Conservation (phyloP, 2,888 invertebrate genomes). For the Oegoconia quadripuncta region DNA sequence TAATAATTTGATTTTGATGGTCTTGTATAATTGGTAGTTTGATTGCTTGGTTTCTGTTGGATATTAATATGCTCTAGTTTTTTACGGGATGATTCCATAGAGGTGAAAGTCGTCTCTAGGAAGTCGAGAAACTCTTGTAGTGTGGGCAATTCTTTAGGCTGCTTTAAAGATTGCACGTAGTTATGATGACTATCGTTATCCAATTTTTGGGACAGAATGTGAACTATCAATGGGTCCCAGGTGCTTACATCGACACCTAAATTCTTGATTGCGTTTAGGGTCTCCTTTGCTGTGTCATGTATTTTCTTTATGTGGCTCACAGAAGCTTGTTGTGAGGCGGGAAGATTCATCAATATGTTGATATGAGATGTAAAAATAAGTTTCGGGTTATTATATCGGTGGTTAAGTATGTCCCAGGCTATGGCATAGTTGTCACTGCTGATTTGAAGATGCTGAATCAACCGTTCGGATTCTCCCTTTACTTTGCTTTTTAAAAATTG, state of each 20-base stretch:
- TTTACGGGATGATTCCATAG: conserved; percentile 14
- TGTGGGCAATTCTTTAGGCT: conserved; percentile 13
- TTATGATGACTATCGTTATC: conserved; percentile 15
- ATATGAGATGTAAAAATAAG: conserved; percentile 6
- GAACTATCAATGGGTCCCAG: conserved; percentile 19
- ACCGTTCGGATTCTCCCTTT: conserved; percentile 15
- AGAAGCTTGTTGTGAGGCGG: conserved; percentile 13
- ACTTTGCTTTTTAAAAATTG: too few relatives aligned
- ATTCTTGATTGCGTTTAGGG: conserved; percentile 17
- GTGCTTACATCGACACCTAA: conserved; percentile 14
- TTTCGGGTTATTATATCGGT: conserved; percentile 15
- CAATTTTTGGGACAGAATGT: conserved; percentile 20
- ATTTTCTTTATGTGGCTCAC: conserved; percentile 11
- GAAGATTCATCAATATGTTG: conserved; percentile 14
- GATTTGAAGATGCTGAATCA: conserved; percentile 18
- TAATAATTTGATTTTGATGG: neutral
- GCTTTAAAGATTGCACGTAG: conserved; percentile 11
- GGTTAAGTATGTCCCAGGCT: conserved; percentile 17
- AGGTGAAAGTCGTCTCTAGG: conserved; percentile 18
- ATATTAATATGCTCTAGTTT: conserved; percentile 10
- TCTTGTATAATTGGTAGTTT: neutral
- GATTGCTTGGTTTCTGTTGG: conserved; percentile 9
- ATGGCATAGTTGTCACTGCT: conserved; percentile 13
- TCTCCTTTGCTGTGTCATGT: conserved; percentile 14
- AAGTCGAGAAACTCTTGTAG: conserved; percentile 14